These are phyloP conservation scores for Pantherophis guttatus DNA, from an alignment of 2,113 vertebrate species.

Conservation along the genomic window DNA sequence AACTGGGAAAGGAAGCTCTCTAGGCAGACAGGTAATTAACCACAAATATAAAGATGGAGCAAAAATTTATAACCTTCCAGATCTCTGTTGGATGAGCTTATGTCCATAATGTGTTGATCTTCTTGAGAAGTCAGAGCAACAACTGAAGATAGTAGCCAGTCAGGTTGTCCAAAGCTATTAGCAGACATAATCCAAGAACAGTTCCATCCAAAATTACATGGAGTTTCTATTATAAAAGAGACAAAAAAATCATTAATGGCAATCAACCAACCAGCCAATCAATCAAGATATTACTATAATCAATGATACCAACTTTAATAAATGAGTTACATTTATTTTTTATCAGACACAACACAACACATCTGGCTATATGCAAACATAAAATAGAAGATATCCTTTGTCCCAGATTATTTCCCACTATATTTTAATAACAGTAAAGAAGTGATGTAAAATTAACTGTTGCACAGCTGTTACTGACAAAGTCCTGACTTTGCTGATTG, in stretches of 20 bases:
- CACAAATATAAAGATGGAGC: neutral
- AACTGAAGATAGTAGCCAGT: conserved; percentile 61
- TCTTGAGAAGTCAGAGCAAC: conserved; percentile 49
- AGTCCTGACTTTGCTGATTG: neutral
- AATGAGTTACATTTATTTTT: neutral
- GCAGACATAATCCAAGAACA: conserved; percentile 64
- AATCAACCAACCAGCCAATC: neutral
- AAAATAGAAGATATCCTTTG: neutral
- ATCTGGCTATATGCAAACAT: neutral
- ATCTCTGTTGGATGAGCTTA: conserved; percentile 41
- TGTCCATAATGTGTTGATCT: conserved; percentile 51
- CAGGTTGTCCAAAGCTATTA: conserved; percentile 56
- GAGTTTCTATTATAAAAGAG: conserved; percentile 47
- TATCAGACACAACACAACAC: neutral
- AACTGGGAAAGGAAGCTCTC: neutral
- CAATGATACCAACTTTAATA: neutral
- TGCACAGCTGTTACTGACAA: neutral
- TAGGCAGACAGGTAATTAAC: neutral
- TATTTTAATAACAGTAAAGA: neutral
- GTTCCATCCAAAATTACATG: conserved; percentile 54
- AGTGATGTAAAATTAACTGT: neutral
- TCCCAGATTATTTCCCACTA: neutral
- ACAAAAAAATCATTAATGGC: conserved; percentile 18
- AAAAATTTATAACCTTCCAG: conserved; percentile 50
- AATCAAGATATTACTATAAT: conserved; percentile 3